Base-by-base conservation (phyloP, 2,888 invertebrate genomes). In the Caenorhabditis wallacei region DNA sequence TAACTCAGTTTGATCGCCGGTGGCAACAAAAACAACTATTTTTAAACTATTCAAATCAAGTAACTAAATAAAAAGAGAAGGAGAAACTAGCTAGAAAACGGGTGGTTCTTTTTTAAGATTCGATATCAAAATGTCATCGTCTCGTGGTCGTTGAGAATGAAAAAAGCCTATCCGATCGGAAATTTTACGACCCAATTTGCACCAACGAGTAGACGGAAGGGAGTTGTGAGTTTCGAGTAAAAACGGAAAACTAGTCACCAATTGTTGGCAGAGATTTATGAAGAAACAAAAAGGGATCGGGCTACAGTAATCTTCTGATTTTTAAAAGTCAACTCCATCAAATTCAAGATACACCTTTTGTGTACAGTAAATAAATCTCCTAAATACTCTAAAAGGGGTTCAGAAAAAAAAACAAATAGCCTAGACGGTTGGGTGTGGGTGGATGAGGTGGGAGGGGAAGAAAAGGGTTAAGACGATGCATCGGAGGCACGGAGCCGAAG, bases 181-280 rank as follows among this genome's bases (percentile, higher is more conserved):
- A 76, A 51, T 71, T 71, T 79, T 71, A 79, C 48, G 70, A 79
- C 63, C 79, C 64, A 79, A 63, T 64, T 30, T 57, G 37, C 79
- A 59, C 66, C 64, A 63, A 40, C 40, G 40, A 48, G 54, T 35
- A 57, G 46, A 64, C 30, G 30, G 64, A n/a, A n/a, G n/a, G n/a
- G n/a, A 46, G 20, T 53, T 61, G 53, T 51, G 53, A 53, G 61
- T 43, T 72, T 54, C 53, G 22, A 4, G 30, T 26, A 37, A 10
- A 13, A 8, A 26, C n/a, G 4, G 26, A 63, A 63, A 63, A 64
- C 51, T 64, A 43, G 63, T 43, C 54, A 54, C 56, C 24, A 43
- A 63, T 64, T 51, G 72, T 57, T 48, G 46, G 26, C 22, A 35
- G 46, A 51, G 46, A 30, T 54, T 30, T 30, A 18, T 40, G 43